These are phyloP conservation scores for Hemicrepidius hirtus DNA, from an alignment of 2,888 invertebrate genomes.

Conservation along the genomic window DNA sequence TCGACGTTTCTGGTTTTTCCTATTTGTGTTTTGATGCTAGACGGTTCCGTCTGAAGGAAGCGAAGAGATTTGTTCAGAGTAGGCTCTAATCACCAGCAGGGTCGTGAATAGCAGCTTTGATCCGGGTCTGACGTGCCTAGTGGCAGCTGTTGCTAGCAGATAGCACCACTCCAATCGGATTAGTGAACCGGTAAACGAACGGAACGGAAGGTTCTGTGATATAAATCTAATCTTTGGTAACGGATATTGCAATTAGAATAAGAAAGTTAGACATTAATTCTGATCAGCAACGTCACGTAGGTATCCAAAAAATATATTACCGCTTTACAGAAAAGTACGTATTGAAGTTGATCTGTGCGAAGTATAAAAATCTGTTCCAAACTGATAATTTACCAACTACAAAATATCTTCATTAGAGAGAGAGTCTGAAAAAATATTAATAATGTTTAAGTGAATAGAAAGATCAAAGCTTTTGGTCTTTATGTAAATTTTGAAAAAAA, in stretches of 20 bases:
- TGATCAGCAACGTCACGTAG: no score
- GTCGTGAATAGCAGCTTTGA: constrained; percentile 50
- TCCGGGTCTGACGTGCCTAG: constrained; percentile 53
- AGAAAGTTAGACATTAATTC: constrained; percentile 39
- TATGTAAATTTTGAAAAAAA: no score
- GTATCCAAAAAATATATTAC: no score
- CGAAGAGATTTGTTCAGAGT: constrained; percentile 43
- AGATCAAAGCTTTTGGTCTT: no score
- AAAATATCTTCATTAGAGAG: no score
- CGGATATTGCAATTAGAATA: constrained; percentile 63
- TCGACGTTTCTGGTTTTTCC: constrained; percentile 20
- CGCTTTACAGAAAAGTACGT: no score
- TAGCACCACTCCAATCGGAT: constrained; percentile 63
- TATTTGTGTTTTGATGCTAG: constrained; percentile 24
- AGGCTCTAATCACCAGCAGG: constrained; percentile 51
- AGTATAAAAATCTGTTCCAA: no score
- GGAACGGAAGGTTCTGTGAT: constrained; percentile 61
- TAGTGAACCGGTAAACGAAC: constrained; percentile 64
- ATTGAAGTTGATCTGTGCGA: no score
- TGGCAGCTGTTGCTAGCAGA: constrained; percentile 59
- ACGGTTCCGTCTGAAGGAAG: constrained; percentile 37
- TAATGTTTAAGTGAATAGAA: no score
- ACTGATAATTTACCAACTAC: no score
- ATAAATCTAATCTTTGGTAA: constrained; percentile 61
- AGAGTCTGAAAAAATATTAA: no score